phyloP scores from a whole-genome alignment of 2,113 vertebrate genomes.

The Ceyx cyanopectus region DNA sequence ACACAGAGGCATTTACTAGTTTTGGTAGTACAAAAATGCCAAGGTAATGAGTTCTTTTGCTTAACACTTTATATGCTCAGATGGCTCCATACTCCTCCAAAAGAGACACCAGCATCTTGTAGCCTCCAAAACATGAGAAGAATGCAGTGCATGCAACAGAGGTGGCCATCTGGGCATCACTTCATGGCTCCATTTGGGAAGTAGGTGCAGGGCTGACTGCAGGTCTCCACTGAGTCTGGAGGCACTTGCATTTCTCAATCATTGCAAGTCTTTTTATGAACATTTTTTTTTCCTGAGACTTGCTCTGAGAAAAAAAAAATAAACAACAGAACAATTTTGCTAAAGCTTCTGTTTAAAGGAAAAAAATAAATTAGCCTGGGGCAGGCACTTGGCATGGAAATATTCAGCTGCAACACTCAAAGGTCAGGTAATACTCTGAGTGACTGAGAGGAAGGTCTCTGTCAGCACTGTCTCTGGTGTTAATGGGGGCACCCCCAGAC shows the following conservation, averaged over 20 bases:
- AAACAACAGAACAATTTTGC: constrained; percentile 43
- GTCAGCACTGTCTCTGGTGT: not conserved
- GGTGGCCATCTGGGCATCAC: not conserved
- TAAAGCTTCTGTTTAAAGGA: constrained; percentile 33
- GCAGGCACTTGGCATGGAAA: constrained; percentile 6
- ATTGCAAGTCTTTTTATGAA: not conserved
- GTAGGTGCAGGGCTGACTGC: not conserved
- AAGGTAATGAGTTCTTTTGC: not conserved
- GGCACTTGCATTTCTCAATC: not conserved
- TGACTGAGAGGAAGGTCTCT: not conserved
- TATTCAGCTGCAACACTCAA: not conserved
- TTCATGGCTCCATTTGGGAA: not conserved
- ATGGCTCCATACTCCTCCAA: not conserved
- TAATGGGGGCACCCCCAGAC: not conserved
- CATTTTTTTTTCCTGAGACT: not conserved
- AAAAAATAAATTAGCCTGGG: not conserved
- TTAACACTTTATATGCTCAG: not conserved
- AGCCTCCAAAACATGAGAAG: not conserved
- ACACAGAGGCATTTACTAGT: not conserved
- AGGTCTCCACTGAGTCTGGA: not conserved
- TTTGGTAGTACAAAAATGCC: not conserved
- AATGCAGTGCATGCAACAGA: not conserved
- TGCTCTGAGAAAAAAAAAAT: not conserved
- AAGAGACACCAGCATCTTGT: not conserved
- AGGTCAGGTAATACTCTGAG: not conserved